These are phyloP conservation scores for Sphaeramia orbicularis DNA, from an alignment of 2,797 vertebrate species.

Conservation along the genomic window DNA sequence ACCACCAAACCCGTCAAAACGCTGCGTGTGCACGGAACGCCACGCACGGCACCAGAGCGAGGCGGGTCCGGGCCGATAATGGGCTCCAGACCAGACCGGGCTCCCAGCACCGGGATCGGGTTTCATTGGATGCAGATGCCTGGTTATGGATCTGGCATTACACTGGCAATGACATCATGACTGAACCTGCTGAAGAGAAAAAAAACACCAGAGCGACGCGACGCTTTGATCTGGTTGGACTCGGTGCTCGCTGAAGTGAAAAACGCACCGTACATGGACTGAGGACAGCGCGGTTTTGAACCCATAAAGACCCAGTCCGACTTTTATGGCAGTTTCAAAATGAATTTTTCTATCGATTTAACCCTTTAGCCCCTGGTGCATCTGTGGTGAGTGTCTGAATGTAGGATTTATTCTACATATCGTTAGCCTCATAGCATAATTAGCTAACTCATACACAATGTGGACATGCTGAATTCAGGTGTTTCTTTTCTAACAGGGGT, in stretches of 20 bases:
- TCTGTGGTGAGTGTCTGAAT: no score
- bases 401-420: no score
- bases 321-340: no score
- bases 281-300: neutral
- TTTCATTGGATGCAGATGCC: slow-evolving; percentile 71
- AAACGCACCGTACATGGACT: slow-evolving; percentile 2
- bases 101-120: slow-evolving; percentile 31
- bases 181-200: slow-evolving; percentile 35
- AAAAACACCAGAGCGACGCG: no score
- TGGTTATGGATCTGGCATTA: slow-evolving; percentile 55
- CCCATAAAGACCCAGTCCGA: no score
- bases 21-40: slow-evolving; percentile 17
- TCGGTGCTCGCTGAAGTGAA: slow-evolving; percentile 16
- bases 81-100: slow-evolving; percentile 59
- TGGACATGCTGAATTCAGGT: no score
- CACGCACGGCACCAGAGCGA: slow-evolving; percentile 14
- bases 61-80: slow-evolving; percentile 47
- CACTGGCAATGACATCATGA: slow-evolving; percentile 69
- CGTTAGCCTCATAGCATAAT: no score
- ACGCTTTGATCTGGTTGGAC: slow-evolving; percentile 51
- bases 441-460: no score
- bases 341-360: no score
- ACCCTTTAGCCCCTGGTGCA: no score
- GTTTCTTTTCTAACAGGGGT: no score
- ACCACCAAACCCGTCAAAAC: slow-evolving; percentile 36